A percentile compares a stretch with the other conserved stretches of the same genome.
These are phyloP conservation scores for Thripadectes ignobilis DNA, from an alignment of 2,797 vertebrate genomes.

Conservation along the genomic window DNA sequence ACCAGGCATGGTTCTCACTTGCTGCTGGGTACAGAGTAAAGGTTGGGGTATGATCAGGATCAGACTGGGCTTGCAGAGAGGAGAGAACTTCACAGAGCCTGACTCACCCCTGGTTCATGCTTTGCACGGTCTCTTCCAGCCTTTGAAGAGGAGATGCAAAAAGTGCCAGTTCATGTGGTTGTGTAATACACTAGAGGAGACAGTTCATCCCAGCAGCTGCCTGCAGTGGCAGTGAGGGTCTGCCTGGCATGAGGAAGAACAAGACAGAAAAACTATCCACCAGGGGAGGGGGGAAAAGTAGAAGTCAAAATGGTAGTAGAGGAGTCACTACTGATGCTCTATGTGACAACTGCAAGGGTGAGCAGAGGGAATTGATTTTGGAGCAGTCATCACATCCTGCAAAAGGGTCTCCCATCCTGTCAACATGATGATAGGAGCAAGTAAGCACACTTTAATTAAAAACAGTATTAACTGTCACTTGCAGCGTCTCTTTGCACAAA, in stretches of 20 bases:
- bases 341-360: background rate
- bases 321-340: background rate
- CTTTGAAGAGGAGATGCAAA: background rate
- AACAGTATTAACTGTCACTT: background rate
- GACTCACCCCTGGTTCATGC: background rate
- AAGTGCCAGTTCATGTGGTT: background rate
- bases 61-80: background rate
- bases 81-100: background rate
- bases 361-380: background rate
- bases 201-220: background rate
- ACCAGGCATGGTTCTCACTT: background rate
- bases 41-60: background rate
- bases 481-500: background rate
- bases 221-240: background rate
- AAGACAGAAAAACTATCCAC: background rate
- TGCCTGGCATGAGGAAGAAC: background rate
- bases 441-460: background rate
- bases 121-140: background rate
- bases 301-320: background rate
- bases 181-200: background rate
- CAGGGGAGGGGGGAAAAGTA: background rate
- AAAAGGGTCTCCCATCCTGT: background rate
- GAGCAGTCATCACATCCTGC: background rate
- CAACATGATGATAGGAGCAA: background rate
- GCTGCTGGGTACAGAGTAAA: background rate